These are phyloP conservation scores for Potamarius usumacintae DNA, from an alignment of 2,113 vertebrate species.

Conservation along the genomic window DNA sequence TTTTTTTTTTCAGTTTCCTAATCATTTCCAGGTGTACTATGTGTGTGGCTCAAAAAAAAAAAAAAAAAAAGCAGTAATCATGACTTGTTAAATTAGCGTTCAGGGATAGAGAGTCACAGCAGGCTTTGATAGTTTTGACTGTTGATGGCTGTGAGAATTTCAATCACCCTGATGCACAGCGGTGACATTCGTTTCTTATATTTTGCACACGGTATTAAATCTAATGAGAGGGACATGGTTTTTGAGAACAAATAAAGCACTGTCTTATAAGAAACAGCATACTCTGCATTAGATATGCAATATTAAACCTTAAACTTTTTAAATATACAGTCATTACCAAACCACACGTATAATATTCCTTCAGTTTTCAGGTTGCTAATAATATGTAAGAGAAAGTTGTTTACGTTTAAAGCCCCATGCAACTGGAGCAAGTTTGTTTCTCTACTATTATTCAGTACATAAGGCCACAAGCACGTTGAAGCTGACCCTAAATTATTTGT, in stretches of 20 bases:
- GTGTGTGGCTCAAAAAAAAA: not conserved
- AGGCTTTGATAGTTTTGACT: not conserved
- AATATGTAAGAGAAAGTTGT: not conserved
- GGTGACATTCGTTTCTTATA: not conserved
- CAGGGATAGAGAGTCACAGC: not conserved
- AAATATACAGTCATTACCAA: not conserved
- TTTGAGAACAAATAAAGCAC: not conserved
- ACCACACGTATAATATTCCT: not conserved
- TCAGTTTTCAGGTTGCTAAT: not conserved
- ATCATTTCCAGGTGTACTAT: not conserved
- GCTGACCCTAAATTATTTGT: constrained; percentile 70
- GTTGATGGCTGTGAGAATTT: not conserved
- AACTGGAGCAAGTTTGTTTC: constrained; percentile 73
- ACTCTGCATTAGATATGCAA: not conserved
- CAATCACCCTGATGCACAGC: not conserved
- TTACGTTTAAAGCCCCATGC: constrained; percentile 57
- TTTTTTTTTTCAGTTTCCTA: constrained; percentile 5
- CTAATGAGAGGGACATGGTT: not conserved
- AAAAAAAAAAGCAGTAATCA: not conserved
- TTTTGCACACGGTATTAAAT: not conserved
- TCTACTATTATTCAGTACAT: constrained; percentile 60
- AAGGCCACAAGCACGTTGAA: constrained; percentile 61
- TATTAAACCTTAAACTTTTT: not conserved
- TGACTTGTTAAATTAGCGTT: not conserved
- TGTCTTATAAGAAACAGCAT: not conserved